Conservation (phyloP, 2,113 vertebrate genomes). For the cattle (Bos taurus) region DNA sequence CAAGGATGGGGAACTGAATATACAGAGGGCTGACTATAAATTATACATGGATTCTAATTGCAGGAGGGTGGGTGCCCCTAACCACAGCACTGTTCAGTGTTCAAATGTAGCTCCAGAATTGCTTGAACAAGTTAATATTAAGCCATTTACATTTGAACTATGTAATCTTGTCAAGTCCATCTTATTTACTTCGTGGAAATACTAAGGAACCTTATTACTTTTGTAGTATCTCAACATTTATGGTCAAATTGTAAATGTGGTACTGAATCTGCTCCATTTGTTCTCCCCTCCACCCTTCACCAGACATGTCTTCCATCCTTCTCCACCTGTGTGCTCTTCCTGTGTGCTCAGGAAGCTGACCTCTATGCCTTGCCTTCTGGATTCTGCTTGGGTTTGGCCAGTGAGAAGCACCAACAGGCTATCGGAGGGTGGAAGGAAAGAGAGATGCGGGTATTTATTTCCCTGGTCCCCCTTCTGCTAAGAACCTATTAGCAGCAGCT, state of each 20-base stretch:
- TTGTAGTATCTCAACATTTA: not conserved
- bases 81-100: not conserved
- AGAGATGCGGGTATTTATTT: not conserved
- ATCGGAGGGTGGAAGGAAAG: not conserved
- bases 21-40: not conserved
- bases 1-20: not conserved
- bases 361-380: not conserved
- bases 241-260: not conserved
- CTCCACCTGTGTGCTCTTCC: no score
- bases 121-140: not conserved
- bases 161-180: not conserved
- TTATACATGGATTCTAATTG: not conserved
- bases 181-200: not conserved
- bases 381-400: not conserved
- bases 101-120: not conserved
- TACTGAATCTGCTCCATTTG: not conserved
- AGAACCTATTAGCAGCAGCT: not conserved
- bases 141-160: not conserved
- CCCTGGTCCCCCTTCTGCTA: not conserved
- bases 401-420: not conserved
- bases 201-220: not conserved
- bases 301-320: not conserved
- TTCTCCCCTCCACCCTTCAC: not conserved
- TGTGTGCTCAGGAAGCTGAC: not conserved
- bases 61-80: not conserved